Conservation (phyloP, 2,797 vertebrate genomes). For the Craterocephalus amniculus region DNA sequence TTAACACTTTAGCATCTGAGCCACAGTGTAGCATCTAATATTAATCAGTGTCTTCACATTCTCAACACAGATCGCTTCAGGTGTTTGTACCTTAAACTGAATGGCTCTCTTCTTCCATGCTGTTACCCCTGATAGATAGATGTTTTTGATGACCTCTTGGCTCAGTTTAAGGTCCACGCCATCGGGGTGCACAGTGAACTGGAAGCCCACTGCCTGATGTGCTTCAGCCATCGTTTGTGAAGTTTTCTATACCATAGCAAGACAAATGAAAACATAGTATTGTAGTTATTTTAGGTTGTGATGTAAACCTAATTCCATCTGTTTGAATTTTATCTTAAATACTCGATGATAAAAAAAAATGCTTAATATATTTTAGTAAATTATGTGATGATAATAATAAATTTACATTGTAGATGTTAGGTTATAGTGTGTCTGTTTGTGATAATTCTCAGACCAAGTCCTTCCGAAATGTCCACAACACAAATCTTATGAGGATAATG, state of each 20-base stretch:
- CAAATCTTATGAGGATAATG: background rate
- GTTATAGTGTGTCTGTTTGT: background rate
- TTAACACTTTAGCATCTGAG: no score
- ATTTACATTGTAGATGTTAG: background rate
- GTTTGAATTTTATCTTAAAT: background rate
- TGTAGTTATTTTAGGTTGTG: background rate
- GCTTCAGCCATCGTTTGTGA: constrained; percentile 91
- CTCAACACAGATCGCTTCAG: background rate
- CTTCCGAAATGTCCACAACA: background rate
- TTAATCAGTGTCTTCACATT: background rate
- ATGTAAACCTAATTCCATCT: background rate
- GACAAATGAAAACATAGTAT: no score
- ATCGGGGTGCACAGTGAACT: constrained; percentile 94
- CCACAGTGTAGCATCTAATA: no score
- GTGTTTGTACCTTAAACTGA: constrained; percentile 85
- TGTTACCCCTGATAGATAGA: constrained; percentile 88
- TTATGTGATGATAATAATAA: background rate
- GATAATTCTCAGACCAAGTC: background rate
- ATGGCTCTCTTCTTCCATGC: constrained; percentile 92
- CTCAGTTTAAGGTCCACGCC: constrained; percentile 90
- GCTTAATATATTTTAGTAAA: background rate
- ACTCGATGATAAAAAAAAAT: background rate
- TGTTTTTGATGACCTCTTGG: constrained; percentile 89
- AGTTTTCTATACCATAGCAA: background rate
- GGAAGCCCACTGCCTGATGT: constrained; percentile 96